Base-by-base conservation (phyloP, 2,888 invertebrate genomes). In the Operophtera brumata region DNA sequence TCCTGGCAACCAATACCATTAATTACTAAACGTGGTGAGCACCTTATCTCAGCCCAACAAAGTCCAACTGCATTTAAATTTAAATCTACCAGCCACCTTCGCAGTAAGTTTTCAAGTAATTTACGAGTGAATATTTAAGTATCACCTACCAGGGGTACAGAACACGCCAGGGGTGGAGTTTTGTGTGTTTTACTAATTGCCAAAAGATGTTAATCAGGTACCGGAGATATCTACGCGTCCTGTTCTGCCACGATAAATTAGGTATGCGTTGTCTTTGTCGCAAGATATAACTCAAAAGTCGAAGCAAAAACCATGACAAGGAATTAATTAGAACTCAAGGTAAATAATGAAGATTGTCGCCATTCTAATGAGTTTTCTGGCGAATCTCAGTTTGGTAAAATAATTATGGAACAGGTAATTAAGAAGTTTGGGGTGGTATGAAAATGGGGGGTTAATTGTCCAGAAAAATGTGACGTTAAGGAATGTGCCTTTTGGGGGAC, bases 131-230 rank as follows among this genome's bases (percentile, higher is more conserved):
- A 87, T 88, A 89, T 84, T 76, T 87, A 86, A 89, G 81, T 77
- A 86, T 90, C 87, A 89, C 88, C 87, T 88, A 87, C 87, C 88
- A 84, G 86, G 86, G 87, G 84, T 78, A 67, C 81, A 81, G 85
- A 84, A 89, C 89, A 90, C 74, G 86, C 81, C 83, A 84, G 84
- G 90, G 91, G 91, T 86, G 91, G 91, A 91, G 91, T 91, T 91
- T 91, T 91, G 91, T 91, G 88, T 91, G 91, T 91, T 91, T 91
- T 91, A 91, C 91, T 92, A 91, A 91, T 91, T 91, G 90, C 90
- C 80, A 90, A 91, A 91, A 91, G 91, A 92, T 92, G 91, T 85
- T 90, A 91, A 91, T 91, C 90, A 86, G 88, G 80, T 86, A 74
- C 73, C 71, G 66, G 80, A 83, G 81, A 85, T 73, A 61, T 77